phyloP scores from a whole-genome alignment of 2,888 invertebrate genomes.

The Agriotes lineatus region DNA sequence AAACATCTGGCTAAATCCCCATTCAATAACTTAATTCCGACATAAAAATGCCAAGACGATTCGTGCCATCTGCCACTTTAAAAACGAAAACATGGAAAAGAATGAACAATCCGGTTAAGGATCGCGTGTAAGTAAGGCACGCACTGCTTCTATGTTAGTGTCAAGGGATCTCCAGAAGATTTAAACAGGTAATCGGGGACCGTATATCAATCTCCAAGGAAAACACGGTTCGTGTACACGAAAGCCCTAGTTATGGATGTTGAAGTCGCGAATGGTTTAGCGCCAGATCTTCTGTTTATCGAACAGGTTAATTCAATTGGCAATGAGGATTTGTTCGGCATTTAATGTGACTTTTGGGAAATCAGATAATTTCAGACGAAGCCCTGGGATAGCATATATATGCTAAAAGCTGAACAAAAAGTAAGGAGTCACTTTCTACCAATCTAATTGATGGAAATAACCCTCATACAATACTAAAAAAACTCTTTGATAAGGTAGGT shows the following conservation, averaged over 20 bases:
- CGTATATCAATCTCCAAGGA: background rate
- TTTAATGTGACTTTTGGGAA: conserved; percentile 1
- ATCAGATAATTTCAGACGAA: background rate
- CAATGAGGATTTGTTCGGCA: background rate
- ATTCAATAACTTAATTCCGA: too few relatives aligned
- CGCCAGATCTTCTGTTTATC: background rate
- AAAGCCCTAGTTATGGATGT: background rate
- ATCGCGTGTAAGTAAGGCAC: background rate
- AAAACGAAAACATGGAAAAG: conserved; percentile 3
- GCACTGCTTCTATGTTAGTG: background rate
- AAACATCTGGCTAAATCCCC: too few relatives aligned
- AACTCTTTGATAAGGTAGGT: too few relatives aligned
- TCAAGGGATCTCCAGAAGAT: background rate
- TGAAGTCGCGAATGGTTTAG: background rate
- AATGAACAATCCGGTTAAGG: background rate
- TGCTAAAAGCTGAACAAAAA: background rate
- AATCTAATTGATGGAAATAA: too few relatives aligned
- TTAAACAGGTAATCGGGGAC: conserved; percentile 2
- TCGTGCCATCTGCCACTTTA: background rate
- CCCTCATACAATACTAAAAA: too few relatives aligned
- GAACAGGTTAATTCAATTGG: conserved; percentile 5
- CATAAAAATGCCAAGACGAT: background rate
- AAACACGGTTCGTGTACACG: background rate
- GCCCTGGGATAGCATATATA: background rate
- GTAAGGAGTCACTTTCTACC: too few relatives aligned